phyloP scores from a whole-genome alignment of 2,888 invertebrate species.

The Gibbula magus region DNA sequence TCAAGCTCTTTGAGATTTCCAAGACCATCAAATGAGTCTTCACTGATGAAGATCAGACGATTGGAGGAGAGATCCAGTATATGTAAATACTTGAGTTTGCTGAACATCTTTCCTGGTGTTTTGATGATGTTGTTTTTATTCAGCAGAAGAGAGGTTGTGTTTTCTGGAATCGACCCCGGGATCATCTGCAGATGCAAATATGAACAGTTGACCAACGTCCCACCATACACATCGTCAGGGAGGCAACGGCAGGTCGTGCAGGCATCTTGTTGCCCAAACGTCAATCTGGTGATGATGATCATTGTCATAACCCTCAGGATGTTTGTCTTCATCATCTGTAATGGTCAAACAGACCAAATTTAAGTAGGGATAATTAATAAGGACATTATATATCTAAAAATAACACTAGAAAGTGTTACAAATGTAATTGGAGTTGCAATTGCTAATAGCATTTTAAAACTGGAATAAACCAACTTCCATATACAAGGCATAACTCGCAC shows the following conservation, averaged over 20 bases:
- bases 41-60: not conserved
- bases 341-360: too few species aligned
- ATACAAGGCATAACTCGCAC: too few species aligned
- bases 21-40: not conserved
- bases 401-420: too few species aligned
- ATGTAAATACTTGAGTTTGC: not conserved
- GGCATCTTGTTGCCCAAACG: too few species aligned
- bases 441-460: too few species aligned
- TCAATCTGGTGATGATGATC: too few species aligned
- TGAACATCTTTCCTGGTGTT: not conserved
- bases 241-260: not conserved
- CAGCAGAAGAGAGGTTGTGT: not conserved
- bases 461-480: too few species aligned
- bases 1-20: not conserved
- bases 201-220: not conserved
- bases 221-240: not conserved
- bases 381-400: too few species aligned
- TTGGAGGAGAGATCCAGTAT: not conserved
- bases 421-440: too few species aligned
- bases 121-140: not conserved
- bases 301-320: too few species aligned
- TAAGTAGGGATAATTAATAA: too few species aligned
- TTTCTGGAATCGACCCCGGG: not conserved
- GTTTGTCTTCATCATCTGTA: too few species aligned
- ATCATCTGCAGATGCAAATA: not conserved